phyloP scores from a whole-genome alignment of 2,113 vertebrate species.

The Madoqua kirkii region DNA sequence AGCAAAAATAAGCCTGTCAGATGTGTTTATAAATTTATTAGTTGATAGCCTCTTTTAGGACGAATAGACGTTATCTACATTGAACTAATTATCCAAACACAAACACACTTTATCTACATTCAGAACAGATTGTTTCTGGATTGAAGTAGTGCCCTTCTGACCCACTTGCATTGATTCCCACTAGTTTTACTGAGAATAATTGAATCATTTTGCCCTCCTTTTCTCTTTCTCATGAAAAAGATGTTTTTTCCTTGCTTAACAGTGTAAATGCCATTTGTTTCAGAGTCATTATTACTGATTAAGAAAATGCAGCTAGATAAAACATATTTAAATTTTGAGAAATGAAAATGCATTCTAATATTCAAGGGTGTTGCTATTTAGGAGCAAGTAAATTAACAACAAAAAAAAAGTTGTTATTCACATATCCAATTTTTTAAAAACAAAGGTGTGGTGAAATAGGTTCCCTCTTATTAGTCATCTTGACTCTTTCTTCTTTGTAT shows the following conservation, averaged over 20 bases:
- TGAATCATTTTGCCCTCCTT: not conserved
- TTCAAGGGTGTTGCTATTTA: not conserved
- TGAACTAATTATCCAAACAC: constrained; percentile 76
- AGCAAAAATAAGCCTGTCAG: constrained; percentile 74
- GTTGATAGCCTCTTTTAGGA: constrained; percentile 69
- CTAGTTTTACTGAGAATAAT: constrained; percentile 43
- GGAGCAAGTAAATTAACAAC: not conserved
- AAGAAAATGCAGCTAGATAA: not conserved
- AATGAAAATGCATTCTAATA: not conserved
- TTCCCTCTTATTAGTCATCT: too few relatives aligned
- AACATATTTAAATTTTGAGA: not conserved
- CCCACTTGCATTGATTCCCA: constrained; percentile 39
- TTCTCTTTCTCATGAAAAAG: not conserved
- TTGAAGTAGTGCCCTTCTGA: constrained; percentile 22
- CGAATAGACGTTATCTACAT: constrained; percentile 70
- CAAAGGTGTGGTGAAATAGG: not conserved
- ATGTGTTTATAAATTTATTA: constrained; percentile 76
- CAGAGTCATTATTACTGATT: not conserved
- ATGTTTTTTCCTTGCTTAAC: not conserved
- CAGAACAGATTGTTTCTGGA: constrained; percentile 40
- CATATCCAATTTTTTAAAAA: not conserved
- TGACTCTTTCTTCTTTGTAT: not conserved
- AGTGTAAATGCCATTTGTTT: constrained; percentile 35
- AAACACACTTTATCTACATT: constrained; percentile 73
- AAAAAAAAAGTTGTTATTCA: not conserved